Evolutionary conservation across 2,888 invertebrate species (phyloP), one percentile per base, ranked within the genome.

Genomic region (Oasisia sp.): DNA sequence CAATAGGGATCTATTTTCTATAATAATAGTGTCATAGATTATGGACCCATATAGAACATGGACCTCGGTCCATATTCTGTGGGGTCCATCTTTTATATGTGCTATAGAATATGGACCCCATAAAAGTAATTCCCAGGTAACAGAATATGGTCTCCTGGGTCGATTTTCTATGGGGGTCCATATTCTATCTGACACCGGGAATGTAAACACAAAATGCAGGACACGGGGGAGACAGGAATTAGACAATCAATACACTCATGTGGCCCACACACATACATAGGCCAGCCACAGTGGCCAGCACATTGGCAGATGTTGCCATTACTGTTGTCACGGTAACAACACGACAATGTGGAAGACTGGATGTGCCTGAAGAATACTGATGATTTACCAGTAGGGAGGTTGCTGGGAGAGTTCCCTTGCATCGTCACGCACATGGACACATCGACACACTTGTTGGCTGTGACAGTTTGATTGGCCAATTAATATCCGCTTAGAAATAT

Each of bases 261-360:
- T 74, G n/a, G 27, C n/a, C 27, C 74, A 27, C 74, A 74, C 74
- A 74, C 74, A 8, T 56, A 1, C 19, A 74, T 2, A 74, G 7
- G 7, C 74, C 74, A 7, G 7, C 74, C 27, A 74, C 7, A 27
- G n/a, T 27, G 74, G 74, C n/a, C 7, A 27, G 19, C 7, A n/a
- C 74, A 19, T 74, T 74, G 74, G 27, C 74, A 74, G 74, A 74
- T 74, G 74, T 74, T 74, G 74, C 74, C 74, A 74, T 74, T n/a
- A n/a, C 27, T 14, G 74, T 74, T 74, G 74, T 74, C 74, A 74
- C 7, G 74, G 74, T 74, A 74, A 74, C 74, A 7, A 19, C 27
- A 74, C n/a, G 14, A 50, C 50, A 50, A 50, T 50, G 50, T 50
- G 50, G 74, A 74, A 74, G 27, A 74, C 27, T 27, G 74, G 27